These are phyloP conservation scores for Hypocryptadius cinnamomeus DNA, from an alignment of 2,113 vertebrate species.

Conservation along the genomic window DNA sequence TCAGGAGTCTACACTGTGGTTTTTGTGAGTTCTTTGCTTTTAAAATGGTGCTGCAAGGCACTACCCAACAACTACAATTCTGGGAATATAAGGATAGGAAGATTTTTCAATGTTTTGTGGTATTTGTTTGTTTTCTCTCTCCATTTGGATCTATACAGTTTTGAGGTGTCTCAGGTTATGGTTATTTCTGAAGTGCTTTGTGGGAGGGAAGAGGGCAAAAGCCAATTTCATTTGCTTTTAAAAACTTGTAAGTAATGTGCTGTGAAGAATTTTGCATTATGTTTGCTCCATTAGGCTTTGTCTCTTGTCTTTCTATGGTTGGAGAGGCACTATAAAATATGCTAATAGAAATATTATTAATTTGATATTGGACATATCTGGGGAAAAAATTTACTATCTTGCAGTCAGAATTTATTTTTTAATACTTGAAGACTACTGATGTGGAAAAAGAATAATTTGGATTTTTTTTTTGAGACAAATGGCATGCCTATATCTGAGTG, in stretches of 20 bases:
- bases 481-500: neutral
- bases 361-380: neutral
- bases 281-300: neutral
- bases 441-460: neutral
- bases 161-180: neutral
- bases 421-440: neutral
- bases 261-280: neutral
- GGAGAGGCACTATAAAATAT: neutral
- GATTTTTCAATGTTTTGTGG: accelerated
- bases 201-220: neutral
- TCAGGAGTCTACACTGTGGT: neutral
- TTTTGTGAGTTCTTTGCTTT: neutral
- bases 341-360: neutral
- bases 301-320: neutral
- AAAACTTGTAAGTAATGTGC: neutral
- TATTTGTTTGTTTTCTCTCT: neutral
- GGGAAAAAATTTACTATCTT: neutral
- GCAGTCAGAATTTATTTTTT: neutral
- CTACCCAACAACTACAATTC: neutral
- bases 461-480: neutral
- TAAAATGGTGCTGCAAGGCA: neutral
- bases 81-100: neutral
- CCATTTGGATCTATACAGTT: neutral
- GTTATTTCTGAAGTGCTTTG: neutral
- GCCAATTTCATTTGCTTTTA: neutral